These are phyloP conservation scores for Eciton burchellii DNA, from an alignment of 1,140 invertebrate species.

Conservation along the genomic window DNA sequence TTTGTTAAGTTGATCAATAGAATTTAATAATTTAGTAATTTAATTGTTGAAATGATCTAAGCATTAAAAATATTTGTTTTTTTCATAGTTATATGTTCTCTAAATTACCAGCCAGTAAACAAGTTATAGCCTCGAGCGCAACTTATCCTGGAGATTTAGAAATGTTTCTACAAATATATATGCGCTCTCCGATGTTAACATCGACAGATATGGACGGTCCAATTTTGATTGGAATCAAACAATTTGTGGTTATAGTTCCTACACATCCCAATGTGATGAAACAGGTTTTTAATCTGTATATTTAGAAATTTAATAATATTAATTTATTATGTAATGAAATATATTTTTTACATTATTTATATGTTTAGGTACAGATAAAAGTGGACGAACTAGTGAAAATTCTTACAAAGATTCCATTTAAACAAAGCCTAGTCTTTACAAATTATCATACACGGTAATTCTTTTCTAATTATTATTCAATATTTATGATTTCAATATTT, in stretches of 20 bases:
- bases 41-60: background rate
- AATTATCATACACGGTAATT: constrained; percentile 92
- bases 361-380: constrained; percentile 88
- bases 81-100: constrained; percentile 90
- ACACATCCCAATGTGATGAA: constrained; percentile 87
- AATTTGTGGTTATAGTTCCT: constrained; percentile 89
- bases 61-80: constrained; percentile 30
- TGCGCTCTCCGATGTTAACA: constrained; percentile 92
- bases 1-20: constrained; percentile 6
- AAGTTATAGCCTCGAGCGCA: constrained; percentile 96
- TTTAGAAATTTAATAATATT: background rate
- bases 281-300: constrained; percentile 86
- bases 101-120: constrained; percentile 91
- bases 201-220: constrained; percentile 88
- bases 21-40: background rate
- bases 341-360: constrained; percentile 2
- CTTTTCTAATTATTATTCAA: constrained; percentile 44
- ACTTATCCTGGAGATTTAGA: constrained; percentile 95
- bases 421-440: constrained; percentile 96
- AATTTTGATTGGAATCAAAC: constrained; percentile 91
- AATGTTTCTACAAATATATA: constrained; percentile 90
- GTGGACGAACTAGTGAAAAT: constrained; percentile 90
- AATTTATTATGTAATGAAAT: constrained; percentile 6
- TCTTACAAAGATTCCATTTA: constrained; percentile 90
- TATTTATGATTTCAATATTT: constrained; percentile 21